Percentiles rank a stretch among this genome's conserved stretches.
Conservation (phyloP, 2,797 vertebrate genomes). For the Choloepus didactylus region DNA sequence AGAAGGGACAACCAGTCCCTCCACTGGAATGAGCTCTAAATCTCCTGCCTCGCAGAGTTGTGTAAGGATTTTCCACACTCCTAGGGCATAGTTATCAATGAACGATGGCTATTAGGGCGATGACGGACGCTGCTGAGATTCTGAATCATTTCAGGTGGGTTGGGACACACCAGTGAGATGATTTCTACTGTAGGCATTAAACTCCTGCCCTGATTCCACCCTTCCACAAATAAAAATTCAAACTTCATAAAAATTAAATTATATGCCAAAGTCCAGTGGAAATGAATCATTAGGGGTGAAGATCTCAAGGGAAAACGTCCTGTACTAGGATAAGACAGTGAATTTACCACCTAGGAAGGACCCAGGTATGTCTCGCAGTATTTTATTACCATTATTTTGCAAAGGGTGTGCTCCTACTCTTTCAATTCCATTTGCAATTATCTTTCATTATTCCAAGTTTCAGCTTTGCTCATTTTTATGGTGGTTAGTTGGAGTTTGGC, state of each 20-base stretch:
- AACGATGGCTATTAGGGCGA: neutral
- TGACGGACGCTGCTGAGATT: neutral
- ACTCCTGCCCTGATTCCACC: constrained; percentile 11
- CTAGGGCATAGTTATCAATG: neutral
- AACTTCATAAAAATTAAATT: constrained; percentile 61
- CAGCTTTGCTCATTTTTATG: neutral
- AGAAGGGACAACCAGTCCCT: neutral
- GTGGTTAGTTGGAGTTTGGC: neutral
- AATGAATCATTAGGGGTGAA: constrained; percentile 36
- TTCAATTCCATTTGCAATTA: neutral
- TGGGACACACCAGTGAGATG: neutral
- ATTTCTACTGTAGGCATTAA: neutral
- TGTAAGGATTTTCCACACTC: neutral
- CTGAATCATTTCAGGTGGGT: constrained; percentile 26
- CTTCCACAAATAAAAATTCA: constrained; percentile 53
- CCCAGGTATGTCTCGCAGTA: neutral
- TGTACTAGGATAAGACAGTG: neutral
- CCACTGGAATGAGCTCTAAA: neutral
- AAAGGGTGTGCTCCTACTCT: neutral
- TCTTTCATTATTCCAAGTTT: neutral
- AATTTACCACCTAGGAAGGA: neutral
- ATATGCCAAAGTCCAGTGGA: constrained; percentile 57
- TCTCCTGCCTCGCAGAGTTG: neutral
- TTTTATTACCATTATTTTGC: neutral
- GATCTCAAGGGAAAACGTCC: neutral